Percentiles rank a stretch among this genome's conserved stretches.
Evolutionary conservation across 2,888 invertebrate species (phyloP).

Genomic region (Platynereis dumerilii): DNA sequence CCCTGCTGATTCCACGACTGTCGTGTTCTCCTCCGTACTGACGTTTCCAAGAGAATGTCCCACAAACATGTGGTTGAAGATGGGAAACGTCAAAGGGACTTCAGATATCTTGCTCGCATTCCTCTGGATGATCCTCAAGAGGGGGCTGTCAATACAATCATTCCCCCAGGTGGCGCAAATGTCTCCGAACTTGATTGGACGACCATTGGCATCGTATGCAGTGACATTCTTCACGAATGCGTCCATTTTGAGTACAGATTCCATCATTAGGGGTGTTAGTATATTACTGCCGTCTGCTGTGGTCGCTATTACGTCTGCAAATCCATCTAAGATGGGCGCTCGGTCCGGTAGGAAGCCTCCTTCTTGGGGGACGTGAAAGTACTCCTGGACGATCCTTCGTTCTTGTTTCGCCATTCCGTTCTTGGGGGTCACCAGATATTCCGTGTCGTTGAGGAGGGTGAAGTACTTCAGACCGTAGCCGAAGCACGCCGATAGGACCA

Average conservation of each 20-base stretch:
- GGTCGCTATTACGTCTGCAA: slow-evolving; percentile 17
- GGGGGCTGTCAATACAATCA: slow-evolving; percentile 16
- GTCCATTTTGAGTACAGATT: slow-evolving; percentile 15
- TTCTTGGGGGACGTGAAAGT: slow-evolving; percentile 4
- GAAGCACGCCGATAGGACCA: slow-evolving; percentile 16
- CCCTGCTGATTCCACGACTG: slow-evolving; percentile 6
- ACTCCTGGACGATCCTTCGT: slow-evolving; percentile 9
- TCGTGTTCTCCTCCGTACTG: background rate
- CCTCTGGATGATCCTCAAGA: slow-evolving; percentile 13
- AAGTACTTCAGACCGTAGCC: slow-evolving; percentile 17
- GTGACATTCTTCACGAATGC: slow-evolving; percentile 6
- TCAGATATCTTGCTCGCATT: slow-evolving; percentile 6
- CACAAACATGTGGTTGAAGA: slow-evolving; percentile 10
- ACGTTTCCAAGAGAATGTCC: slow-evolving; percentile 21
- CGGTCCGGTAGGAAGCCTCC: slow-evolving; percentile 18
- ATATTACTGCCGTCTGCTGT: slow-evolving; percentile 14
- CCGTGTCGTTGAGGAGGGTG: slow-evolving; percentile 15
- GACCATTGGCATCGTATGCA: slow-evolving; percentile 8
- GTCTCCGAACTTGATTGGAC: slow-evolving; percentile 10
- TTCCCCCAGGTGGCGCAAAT: slow-evolving; percentile 21
- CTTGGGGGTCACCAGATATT: slow-evolving; percentile 22
- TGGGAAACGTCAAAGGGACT: slow-evolving; percentile 13
- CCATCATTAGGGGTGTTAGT: slow-evolving; percentile 4
- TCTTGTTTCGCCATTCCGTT: slow-evolving; percentile 23
- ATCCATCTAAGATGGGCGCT: slow-evolving; percentile 16